Conservation (phyloP, 2,797 vertebrate species). For the Darevskia mixta region DNA sequence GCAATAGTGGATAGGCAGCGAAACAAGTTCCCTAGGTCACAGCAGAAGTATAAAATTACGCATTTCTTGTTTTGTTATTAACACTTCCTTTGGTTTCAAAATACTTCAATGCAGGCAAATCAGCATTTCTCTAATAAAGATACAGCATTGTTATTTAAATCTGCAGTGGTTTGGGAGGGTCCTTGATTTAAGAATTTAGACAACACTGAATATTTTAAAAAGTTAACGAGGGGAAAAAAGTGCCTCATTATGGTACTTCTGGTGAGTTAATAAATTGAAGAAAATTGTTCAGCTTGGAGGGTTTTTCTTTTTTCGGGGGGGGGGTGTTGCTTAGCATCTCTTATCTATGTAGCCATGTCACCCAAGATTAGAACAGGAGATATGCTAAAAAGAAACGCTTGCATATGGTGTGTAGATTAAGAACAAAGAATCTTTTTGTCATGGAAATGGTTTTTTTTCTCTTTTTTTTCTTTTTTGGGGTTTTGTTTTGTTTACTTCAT, state of each 20-base stretch:
- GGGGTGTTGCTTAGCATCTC: conserved; percentile 68
- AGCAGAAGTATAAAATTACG: conserved; percentile 23
- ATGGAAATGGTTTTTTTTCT: conserved; percentile 89
- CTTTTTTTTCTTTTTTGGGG: conserved; percentile 49
- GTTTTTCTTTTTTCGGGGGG: conserved; percentile 60
- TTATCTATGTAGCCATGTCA: conserved; percentile 80
- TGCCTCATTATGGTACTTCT: conserved; percentile 60
- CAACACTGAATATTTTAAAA: conserved; percentile 61
- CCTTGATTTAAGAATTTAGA: conserved; percentile 53
- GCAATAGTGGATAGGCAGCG: conserved; percentile 21
- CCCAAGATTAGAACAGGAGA: conserved; percentile 83
- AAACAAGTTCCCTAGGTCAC: conserved; percentile 51
- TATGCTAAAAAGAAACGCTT: conserved; percentile 85
- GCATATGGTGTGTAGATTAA: conserved; percentile 90
- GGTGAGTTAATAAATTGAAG: conserved; percentile 70
- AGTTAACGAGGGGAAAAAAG: conserved; percentile 39
- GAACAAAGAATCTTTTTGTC: conserved; percentile 94
- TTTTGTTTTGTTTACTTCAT: conserved; percentile 92
- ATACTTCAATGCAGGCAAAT: conserved; percentile 22
- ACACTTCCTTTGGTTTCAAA: not conserved
- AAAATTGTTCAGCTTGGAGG: conserved; percentile 69
- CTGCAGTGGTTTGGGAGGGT: conserved; percentile 27
- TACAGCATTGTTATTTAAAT: conserved; percentile 21
- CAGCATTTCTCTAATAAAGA: conserved; percentile 37
- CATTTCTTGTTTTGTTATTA: not conserved